These are phyloP conservation scores for Tachycineta bicolor DNA, from an alignment of 2,113 vertebrate genomes.

Conservation along the genomic window DNA sequence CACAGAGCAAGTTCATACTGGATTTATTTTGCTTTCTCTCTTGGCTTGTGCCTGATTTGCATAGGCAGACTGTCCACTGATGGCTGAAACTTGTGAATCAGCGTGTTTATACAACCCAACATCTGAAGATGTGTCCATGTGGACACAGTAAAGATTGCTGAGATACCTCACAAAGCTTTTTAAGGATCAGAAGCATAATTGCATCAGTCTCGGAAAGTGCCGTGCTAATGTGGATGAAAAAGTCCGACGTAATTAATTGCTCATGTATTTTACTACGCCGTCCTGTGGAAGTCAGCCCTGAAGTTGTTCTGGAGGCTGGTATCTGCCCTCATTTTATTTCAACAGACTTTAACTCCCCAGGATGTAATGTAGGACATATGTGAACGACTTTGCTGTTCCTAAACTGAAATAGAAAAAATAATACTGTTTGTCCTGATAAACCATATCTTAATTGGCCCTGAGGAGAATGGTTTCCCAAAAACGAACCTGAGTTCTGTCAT, in stretches of 20 bases:
- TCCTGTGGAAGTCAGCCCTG: background rate
- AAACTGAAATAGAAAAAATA: background rate
- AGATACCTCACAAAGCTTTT: background rate
- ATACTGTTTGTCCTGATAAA: background rate
- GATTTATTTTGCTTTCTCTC: conserved; percentile 18
- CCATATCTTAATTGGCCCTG: background rate
- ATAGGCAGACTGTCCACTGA: background rate
- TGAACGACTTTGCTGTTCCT: background rate
- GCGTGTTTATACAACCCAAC: background rate
- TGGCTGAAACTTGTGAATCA: background rate
- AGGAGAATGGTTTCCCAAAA: background rate
- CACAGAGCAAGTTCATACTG: conserved; percentile 1
- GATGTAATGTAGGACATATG: background rate
- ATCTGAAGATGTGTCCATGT: background rate
- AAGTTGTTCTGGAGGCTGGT: background rate
- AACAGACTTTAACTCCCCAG: background rate
- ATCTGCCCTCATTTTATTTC: background rate
- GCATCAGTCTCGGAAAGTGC: background rate
- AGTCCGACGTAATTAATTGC: background rate
- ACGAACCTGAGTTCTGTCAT: background rate
- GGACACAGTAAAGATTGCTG: background rate
- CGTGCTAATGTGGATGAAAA: background rate
- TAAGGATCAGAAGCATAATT: background rate
- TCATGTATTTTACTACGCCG: background rate
- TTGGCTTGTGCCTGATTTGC: background rate